Percentiles rank a stretch among this genome's conserved stretches.
Conservation (phyloP, 2,113 vertebrate species). For the Antennarius striatus region DNA sequence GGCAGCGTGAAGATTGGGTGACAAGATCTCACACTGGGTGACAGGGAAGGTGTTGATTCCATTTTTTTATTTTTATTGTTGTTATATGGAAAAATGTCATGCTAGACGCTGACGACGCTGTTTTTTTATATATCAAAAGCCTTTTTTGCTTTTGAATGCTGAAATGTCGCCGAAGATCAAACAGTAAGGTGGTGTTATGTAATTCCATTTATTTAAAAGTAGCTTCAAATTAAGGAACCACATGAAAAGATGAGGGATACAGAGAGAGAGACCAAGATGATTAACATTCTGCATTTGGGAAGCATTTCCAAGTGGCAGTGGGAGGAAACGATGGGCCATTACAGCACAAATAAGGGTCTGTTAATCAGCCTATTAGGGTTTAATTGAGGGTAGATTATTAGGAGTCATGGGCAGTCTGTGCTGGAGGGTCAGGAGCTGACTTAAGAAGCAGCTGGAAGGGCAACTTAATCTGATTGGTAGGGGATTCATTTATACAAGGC, state of each 20-base stretch:
- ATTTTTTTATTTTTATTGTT: no score
- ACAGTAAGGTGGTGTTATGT: no score
- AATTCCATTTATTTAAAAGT: no score
- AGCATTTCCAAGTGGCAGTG: conserved; percentile 67
- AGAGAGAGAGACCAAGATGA: conserved; percentile 38
- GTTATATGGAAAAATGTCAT: no score
- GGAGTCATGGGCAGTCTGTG: conserved; percentile 66
- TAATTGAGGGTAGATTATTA: conserved; percentile 82
- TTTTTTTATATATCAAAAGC: no score
- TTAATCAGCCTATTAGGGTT: conserved; percentile 82
- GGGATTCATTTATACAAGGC: conserved; percentile 65
- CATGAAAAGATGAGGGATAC: background rate
- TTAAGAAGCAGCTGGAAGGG: conserved; percentile 68
- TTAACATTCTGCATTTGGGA: conserved; percentile 65
- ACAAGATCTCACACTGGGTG: no score
- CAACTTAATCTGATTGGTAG: conserved; percentile 68
- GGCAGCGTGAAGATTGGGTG: no score
- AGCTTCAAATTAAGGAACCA: no score
- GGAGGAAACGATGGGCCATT: conserved; percentile 76
- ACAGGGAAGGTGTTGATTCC: no score
- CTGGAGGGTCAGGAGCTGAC: conserved; percentile 56
- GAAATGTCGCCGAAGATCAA: no score
- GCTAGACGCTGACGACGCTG: no score
- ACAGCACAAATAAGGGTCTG: conserved; percentile 71
- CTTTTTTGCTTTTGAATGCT: no score